Percentiles rank a stretch among this genome's conserved stretches.
These are phyloP conservation scores for Jacana jacana DNA, from an alignment of 2,113 vertebrate species.

Conservation along the genomic window DNA sequence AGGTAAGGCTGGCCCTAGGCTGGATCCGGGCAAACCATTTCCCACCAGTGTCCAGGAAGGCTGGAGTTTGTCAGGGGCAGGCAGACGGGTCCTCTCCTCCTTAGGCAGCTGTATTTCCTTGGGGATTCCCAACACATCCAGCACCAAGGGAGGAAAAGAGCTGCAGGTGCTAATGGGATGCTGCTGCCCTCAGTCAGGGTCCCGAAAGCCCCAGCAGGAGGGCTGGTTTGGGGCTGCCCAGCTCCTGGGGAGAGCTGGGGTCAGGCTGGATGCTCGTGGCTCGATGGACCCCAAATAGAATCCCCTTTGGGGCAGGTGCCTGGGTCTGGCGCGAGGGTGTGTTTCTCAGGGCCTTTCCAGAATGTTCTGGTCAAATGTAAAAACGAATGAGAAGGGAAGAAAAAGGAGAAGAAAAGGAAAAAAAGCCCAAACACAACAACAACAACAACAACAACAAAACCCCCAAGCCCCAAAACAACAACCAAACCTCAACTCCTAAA, in stretches of 20 bases:
- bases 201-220: background rate
- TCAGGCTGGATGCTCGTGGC: background rate
- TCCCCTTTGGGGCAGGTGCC: background rate
- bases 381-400: background rate
- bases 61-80: background rate
- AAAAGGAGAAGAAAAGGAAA: background rate
- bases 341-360: background rate
- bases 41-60: fast-evolving
- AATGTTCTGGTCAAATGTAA: background rate
- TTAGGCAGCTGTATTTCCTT: background rate
- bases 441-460: background rate
- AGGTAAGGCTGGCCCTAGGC: slow-evolving; percentile 75
- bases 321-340: background rate
- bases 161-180: background rate
- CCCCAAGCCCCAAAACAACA: background rate
- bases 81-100: background rate
- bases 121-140: background rate
- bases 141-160: background rate
- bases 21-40: fast-evolving
- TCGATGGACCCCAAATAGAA: fast-evolving
- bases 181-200: background rate
- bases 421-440: background rate
- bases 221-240: background rate
- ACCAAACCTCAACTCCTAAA: background rate
- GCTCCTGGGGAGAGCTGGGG: background rate